A percentile compares a stretch with the other conserved stretches of the same genome.
Conservation (phyloP, 2,888 invertebrate genomes). For the Pseudanteris insignis region DNA sequence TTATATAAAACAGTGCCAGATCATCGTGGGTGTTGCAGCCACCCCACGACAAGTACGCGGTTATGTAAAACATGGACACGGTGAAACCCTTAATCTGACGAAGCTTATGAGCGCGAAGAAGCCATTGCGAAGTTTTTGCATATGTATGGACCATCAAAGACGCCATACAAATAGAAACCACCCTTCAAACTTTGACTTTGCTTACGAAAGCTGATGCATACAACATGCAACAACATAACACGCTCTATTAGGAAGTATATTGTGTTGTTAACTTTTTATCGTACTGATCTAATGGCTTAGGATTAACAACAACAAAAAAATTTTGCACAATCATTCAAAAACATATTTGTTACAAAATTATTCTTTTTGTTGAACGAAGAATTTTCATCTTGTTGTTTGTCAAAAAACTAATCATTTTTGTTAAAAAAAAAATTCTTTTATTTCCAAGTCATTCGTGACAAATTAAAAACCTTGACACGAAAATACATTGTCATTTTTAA, state of each 20-base stretch:
- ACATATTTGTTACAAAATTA: too few relatives aligned
- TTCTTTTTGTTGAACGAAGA: too few relatives aligned
- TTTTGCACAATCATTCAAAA: background rate
- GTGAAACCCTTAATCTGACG: conserved; percentile 53
- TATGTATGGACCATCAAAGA: conserved; percentile 60
- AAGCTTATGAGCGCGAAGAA: conserved; percentile 47
- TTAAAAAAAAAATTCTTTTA: too few relatives aligned
- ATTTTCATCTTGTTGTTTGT: too few relatives aligned
- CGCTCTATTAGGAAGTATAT: conserved; percentile 1
- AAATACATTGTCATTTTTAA: too few relatives aligned
- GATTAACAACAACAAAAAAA: background rate
- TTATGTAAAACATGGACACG: conserved; percentile 60
- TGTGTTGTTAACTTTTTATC: conserved; percentile 1
- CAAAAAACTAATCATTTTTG: too few relatives aligned
- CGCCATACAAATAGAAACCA: conserved; percentile 49
- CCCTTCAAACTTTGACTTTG: conserved; percentile 29
- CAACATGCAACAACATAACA: conserved; percentile 24
- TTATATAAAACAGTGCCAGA: conserved; percentile 62
- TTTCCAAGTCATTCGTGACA: too few relatives aligned
- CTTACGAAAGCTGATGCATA: conserved; percentile 13
- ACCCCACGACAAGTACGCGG: conserved; percentile 55
- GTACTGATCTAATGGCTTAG: background rate
- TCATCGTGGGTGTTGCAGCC: conserved; percentile 50
- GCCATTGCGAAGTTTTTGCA: conserved; percentile 55
- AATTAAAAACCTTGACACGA: too few relatives aligned